Percentiles rank a stretch among this genome's conserved stretches.
phyloP scores from a whole-genome alignment of 1,140 invertebrate species.

The Drosophila burlai region DNA sequence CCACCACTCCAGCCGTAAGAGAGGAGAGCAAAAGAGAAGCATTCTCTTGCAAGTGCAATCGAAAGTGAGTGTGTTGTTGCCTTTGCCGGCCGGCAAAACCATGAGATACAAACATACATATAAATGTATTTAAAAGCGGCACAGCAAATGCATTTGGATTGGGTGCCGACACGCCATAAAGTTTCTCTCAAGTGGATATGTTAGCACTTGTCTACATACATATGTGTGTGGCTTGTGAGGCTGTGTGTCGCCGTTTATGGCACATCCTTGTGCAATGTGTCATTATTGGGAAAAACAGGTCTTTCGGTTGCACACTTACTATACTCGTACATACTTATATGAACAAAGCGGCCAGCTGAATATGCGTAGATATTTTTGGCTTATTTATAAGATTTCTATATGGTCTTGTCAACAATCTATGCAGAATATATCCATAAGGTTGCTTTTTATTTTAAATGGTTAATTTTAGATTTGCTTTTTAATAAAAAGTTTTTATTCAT shows the following conservation, averaged over 20 bases:
- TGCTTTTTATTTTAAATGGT: not conserved
- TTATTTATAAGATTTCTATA: not conserved
- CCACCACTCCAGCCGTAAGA: conserved; percentile 1
- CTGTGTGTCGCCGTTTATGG: conserved; percentile 18
- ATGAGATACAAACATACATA: conserved; percentile 1
- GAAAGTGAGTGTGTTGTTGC: conserved; percentile 35
- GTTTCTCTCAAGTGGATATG: conserved; percentile 26
- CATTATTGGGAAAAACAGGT: conserved; percentile 50
- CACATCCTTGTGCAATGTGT: conserved; percentile 53
- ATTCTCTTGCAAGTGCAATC: conserved; percentile 10
- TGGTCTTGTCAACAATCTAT: not conserved
- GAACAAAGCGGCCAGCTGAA: conserved; percentile 23
- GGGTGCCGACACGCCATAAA: conserved; percentile 11
- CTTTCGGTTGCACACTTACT: conserved; percentile 18
- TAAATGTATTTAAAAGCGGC: not conserved
- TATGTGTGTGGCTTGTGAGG: conserved; percentile 7
- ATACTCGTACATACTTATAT: not conserved
- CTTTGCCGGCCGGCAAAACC: conserved; percentile 68
- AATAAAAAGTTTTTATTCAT: no score
- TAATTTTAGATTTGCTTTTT: not conserved
- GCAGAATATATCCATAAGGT: not conserved
- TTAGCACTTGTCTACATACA: conserved; percentile 5
- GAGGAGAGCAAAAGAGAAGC: conserved; percentile 7
- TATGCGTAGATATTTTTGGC: conserved; percentile 8
- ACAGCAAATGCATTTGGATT: conserved; percentile 22